Percentiles rank a stretch among this genome's conserved stretches.
phyloP scores from a whole-genome alignment of 1,140 invertebrate genomes.

The Geopemphigus sp. region DNA sequence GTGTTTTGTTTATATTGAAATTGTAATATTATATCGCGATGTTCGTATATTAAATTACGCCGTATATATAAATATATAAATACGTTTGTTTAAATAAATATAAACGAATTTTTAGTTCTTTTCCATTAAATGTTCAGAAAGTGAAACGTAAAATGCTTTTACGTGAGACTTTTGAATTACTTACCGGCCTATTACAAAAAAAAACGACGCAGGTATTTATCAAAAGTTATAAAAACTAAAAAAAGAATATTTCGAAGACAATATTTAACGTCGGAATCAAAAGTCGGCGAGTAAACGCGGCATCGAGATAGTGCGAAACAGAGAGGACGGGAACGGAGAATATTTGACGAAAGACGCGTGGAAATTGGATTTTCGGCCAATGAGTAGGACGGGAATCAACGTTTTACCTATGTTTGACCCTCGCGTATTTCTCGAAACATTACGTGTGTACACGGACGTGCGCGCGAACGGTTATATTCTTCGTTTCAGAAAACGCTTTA shows the following conservation, averaged over 20 bases:
- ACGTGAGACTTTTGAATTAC: not conserved
- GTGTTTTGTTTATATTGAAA: no score
- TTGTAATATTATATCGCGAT: no score
- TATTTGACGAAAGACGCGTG: not conserved
- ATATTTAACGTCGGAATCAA: slow-evolving; percentile 1
- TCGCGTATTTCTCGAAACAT: not conserved
- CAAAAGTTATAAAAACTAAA: slow-evolving; percentile 4
- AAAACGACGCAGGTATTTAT: not conserved
- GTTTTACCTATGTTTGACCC: not conserved
- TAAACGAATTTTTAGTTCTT: no score
- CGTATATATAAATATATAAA: no score
- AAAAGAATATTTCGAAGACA: not conserved
- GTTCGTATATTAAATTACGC: no score
- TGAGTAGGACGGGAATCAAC: not conserved
- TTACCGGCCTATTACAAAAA: not conserved
- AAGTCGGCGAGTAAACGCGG: no score
- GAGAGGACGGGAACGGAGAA: not conserved
- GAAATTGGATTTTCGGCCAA: not conserved
- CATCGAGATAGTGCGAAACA: not conserved
- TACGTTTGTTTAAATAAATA: no score
- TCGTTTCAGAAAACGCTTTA: not conserved
- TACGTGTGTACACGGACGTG: not conserved
- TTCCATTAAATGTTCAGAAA: no score
- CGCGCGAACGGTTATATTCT: not conserved
- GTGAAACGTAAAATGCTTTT: no score